These are phyloP conservation scores for Rhynchotus rufescens DNA, from an alignment of 2,797 vertebrate species.

Conservation along the genomic window DNA sequence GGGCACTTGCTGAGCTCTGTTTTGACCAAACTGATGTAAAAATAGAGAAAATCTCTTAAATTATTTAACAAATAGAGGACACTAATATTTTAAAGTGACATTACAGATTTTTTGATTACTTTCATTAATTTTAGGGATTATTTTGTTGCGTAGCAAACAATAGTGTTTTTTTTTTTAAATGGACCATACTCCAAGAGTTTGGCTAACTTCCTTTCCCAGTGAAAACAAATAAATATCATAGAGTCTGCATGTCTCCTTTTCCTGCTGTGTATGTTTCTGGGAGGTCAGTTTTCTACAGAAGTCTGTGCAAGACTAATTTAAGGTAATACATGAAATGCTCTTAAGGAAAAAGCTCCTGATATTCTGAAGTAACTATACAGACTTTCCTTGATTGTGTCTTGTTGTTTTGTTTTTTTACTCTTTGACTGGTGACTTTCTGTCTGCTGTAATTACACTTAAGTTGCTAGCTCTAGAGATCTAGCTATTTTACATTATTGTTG, in stretches of 20 bases:
- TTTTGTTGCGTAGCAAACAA: neutral
- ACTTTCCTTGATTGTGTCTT: neutral
- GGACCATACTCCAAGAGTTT: neutral
- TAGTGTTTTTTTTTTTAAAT: neutral
- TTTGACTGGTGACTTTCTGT: neutral
- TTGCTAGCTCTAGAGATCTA: neutral
- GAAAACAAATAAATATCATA: neutral
- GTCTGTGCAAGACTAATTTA: neutral
- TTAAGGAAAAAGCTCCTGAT: neutral
- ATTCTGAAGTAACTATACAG: neutral
- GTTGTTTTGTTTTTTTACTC: neutral
- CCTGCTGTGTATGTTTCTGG: neutral
- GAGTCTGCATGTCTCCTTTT: neutral
- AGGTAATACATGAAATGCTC: neutral
- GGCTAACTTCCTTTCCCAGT: neutral
- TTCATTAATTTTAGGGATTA: neutral
- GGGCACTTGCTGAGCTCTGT: neutral
- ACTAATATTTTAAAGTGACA: neutral
- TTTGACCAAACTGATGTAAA: neutral
- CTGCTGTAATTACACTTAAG: neutral
- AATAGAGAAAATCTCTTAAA: neutral
- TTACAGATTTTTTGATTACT: neutral
- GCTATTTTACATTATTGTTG: neutral
- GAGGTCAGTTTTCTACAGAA: neutral
- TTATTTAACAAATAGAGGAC: neutral